These are phyloP conservation scores for Amphiduros pacificus DNA, from an alignment of 2,888 invertebrate genomes.

Conservation along the genomic window DNA sequence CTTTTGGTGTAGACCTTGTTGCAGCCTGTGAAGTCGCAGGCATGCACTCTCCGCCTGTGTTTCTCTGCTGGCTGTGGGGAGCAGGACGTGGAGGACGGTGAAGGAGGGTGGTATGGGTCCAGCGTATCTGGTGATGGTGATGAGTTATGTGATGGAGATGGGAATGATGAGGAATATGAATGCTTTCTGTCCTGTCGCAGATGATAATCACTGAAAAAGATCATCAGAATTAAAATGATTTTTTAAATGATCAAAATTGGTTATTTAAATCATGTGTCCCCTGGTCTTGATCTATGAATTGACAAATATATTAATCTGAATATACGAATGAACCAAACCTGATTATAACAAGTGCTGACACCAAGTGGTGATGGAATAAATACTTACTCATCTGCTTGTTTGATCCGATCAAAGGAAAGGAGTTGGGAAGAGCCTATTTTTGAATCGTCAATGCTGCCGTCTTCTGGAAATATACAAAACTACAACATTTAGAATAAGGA, in stretches of 20 bases:
- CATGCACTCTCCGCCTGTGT: slow-evolving; percentile 40
- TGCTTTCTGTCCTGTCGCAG: not conserved
- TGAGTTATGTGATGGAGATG: not conserved
- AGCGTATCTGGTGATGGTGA: slow-evolving; percentile 1
- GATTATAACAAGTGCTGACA: no score
- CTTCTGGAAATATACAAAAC: no score
- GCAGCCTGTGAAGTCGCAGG: slow-evolving; percentile 62
- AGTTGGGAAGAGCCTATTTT: not conserved
- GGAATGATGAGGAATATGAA: slow-evolving; percentile 1
- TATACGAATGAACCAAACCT: no score
- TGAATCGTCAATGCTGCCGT: no score
- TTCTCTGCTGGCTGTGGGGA: not conserved
- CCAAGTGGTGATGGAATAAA: not conserved
- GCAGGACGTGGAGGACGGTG: not conserved
- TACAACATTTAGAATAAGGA: no score
- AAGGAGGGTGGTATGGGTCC: not conserved
- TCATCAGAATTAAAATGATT: not conserved
- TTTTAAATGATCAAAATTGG: not conserved
- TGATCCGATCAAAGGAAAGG: slow-evolving; percentile 4
- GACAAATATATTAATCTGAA: not conserved
- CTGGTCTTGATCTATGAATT: not conserved
- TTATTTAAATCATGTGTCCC: not conserved
- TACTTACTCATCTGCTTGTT: slow-evolving; percentile 7
- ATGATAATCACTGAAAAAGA: slow-evolving; percentile 5
- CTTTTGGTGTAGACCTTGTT: slow-evolving; percentile 68